Conservation (phyloP, 2,113 vertebrate genomes). For the Phaethornis superciliosus region DNA sequence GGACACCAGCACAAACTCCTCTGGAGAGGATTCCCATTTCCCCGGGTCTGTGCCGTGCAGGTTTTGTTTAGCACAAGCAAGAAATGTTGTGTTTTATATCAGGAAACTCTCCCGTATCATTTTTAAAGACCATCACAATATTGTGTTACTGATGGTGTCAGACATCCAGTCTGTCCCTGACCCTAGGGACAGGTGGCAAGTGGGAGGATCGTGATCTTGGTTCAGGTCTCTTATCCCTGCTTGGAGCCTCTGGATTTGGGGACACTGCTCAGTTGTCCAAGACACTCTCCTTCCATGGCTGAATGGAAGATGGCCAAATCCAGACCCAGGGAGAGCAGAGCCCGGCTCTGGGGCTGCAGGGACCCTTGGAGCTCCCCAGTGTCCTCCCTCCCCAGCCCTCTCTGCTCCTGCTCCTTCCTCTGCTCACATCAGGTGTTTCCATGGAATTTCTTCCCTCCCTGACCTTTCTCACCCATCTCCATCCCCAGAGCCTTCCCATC, state of each 20-base stretch:
- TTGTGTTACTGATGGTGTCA: accelerated
- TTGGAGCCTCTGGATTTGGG: not conserved
- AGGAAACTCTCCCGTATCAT: not conserved
- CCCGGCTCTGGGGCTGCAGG: not conserved
- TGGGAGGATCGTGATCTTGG: accelerated
- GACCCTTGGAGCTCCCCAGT: not conserved
- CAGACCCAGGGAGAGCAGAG: not conserved
- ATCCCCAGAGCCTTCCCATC: not conserved
- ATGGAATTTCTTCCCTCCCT: constrained; percentile 13
- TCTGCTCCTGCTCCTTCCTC: not conserved
- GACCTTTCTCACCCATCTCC: constrained; percentile 15
- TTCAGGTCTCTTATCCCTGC: not conserved
- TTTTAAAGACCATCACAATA: accelerated
- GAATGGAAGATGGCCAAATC: not conserved
- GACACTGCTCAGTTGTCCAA: not conserved
- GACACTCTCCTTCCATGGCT: not conserved
- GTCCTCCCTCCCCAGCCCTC: not conserved
- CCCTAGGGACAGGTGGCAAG: not conserved
- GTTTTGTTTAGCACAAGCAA: not conserved
- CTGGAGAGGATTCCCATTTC: not conserved
- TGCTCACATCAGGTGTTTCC: not conserved
- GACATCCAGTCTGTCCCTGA: not conserved
- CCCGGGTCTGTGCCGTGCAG: not conserved
- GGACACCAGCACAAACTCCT: not conserved
- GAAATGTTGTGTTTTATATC: not conserved